A percentile compares a stretch with the other conserved stretches of the same genome.
phyloP scores from a whole-genome alignment of 2,113 vertebrate species.

The Chaetorhynchus papuensis region DNA sequence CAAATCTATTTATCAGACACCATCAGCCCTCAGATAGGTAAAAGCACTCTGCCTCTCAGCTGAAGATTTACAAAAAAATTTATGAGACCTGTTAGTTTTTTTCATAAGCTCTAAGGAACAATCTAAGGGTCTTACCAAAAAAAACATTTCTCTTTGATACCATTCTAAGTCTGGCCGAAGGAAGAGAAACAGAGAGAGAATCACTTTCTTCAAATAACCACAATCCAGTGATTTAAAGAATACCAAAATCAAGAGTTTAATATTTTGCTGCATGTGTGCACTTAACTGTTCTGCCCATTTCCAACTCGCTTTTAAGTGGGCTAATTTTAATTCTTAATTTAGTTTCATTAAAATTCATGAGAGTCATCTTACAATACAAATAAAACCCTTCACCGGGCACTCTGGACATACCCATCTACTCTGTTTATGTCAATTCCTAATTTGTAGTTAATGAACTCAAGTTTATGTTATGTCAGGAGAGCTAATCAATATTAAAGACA shows the following conservation, averaged over 20 bases:
- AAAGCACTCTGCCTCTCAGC: neutral
- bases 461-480: neutral
- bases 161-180: neutral
- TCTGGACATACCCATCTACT: neutral
- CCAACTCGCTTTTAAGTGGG: neutral
- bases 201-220: neutral
- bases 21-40: neutral
- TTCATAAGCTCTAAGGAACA: neutral
- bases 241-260: neutral
- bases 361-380: neutral
- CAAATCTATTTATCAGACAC: neutral
- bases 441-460: neutral
- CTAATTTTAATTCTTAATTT: neutral
- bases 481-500: constrained; percentile 16
- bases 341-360: neutral
- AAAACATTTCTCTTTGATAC: neutral
- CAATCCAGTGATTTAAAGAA: neutral
- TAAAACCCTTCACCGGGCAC: neutral
- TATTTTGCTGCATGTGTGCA: neutral
- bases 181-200: neutral
- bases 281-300: neutral
- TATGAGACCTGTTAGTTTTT: neutral
- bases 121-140: neutral
- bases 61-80: neutral
- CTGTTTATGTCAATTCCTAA: neutral